Evolutionary conservation across 2,888 invertebrate genomes (phyloP), one percentile per base, ranked within the genome.

Genomic region (Dione juno): DNA sequence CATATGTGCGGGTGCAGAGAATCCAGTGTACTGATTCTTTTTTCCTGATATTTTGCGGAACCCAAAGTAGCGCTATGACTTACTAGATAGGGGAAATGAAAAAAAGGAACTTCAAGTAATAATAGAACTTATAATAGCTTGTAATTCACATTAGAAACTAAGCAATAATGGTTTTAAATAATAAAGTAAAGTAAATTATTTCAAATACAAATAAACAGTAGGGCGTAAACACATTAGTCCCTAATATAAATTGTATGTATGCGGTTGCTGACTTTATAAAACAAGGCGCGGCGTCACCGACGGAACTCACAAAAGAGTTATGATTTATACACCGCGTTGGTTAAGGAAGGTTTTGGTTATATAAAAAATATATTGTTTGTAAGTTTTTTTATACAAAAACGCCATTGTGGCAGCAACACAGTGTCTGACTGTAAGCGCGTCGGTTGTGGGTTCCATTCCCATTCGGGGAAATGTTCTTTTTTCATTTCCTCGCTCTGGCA

Each of bases 221-320:
- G 40, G 50, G 35, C 35, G 54, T 37, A 48, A 66, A 67, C 50
- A 40, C 67, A 40, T 58, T 66, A 67, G 58, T 59, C 50, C 50
- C 40, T 67, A 40, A 67, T 52, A 59, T 67, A 48, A 59, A 64
- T 45, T 28, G 54, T 67, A 50, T 45, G 61, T 63, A 64, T 54
- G 61, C 54, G 65, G 59, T 66, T 61, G 59, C 67, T 66, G 67
- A 64, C 70, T 72, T 43, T 59, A 58, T 72, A 71, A 71, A 73
- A 71, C 70, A 73, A 67, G 67, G 69, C 67, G 70, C 59, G 59
- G 28, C 65, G 67, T 69, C 61, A 73, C 68, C 66, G 64, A 41
- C n/a, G 67, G 61, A 48, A 64, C 69, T 57, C 58, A 75, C 73
- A 75, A 75, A 74, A 73, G 71, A 69, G 75, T 68, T 69, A 66